Base-by-base conservation (phyloP, 2,113 vertebrate genomes). In the Vanacampus margaritifer region DNA sequence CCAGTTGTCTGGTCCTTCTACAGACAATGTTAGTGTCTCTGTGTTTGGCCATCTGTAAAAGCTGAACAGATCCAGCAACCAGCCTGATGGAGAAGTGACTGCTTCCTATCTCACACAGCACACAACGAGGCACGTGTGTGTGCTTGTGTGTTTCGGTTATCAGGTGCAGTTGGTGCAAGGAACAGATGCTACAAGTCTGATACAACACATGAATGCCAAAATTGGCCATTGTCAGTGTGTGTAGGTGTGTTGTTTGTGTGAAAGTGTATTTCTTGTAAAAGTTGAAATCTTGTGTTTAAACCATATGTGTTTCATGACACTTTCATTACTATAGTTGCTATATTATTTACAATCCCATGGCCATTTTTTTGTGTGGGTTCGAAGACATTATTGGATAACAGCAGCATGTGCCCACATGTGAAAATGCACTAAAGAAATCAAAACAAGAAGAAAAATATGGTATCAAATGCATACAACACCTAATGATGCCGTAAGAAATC, bases 131-230 rank as follows among this genome's bases (percentile, higher is more conserved):
- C 74, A 71, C 56, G 69, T 53, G 32, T 74, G 75, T 43, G 23
- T 26, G 51, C 24, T 11, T 12, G 23, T 69, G 58, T n/a, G 28
- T 67, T 73, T 75, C 5, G 67, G 50, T 81, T 85, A 87, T 87
- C 83, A 79, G 81, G 23, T 41, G 58, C 35, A 75, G 76, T 73
- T 65, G 73, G 81, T 2, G 68, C 71, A 76, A 83, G 68, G 74
- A 80, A 74, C 67, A 62, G 71, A 73, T 78, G 64, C 12, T 28
- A 32, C 62, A 53, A 75, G 35, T 79, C 74, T 82, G 79, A 86
- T 86, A 82, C 14, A 69, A 26, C 45, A 71, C 72, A 56, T 57
- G 28, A 72, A 62, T 59, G 61, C 74, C 76, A 65, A 56, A 80
- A 67, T 57, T 71, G 78, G 68, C 72, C 53, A 10, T 28, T 21